Percentiles rank a stretch among this genome's conserved stretches.
phyloP scores from a whole-genome alignment of 2,797 vertebrate species.

The Fringilla coelebs region DNA sequence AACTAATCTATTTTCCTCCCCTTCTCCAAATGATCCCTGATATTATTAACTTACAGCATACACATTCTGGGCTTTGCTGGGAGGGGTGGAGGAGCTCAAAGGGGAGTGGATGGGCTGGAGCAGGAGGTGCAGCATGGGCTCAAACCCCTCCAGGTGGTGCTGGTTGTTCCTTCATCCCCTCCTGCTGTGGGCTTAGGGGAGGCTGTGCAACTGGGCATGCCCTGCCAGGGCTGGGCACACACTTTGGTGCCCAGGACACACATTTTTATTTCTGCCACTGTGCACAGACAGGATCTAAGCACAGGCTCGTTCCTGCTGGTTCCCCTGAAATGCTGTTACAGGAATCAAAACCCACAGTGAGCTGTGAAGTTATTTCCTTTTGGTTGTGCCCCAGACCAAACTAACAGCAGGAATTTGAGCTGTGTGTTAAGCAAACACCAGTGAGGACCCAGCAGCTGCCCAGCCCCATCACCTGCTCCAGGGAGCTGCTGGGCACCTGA shows the following conservation, averaged over 20 bases:
- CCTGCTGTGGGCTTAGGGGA: not conserved
- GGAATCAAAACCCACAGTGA: not conserved
- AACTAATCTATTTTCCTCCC: not conserved
- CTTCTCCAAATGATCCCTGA: not conserved
- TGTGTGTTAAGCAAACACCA: not conserved
- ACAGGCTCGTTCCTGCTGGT: not conserved
- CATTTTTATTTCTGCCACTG: not conserved
- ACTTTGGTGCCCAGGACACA: not conserved
- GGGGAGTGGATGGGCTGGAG: not conserved
- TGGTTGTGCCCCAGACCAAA: conserved; percentile 14
- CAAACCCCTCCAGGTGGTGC: not conserved
- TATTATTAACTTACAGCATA: not conserved
- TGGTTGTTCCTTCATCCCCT: not conserved
- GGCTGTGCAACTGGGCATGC: not conserved
- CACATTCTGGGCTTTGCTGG: not conserved
- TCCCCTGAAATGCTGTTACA: not conserved
- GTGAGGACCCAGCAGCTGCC: not conserved
- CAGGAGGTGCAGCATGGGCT: not conserved
- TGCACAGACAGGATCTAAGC: not conserved
- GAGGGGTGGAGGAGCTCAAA: not conserved
- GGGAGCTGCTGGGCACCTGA: not conserved
- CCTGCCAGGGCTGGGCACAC: not conserved
- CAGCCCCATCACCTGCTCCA: not conserved
- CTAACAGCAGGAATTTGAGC: not conserved
- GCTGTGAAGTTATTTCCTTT: conserved; percentile 9